Base-by-base conservation (phyloP, 1,140 invertebrate genomes). In the Aradophagus sp. region DNA sequence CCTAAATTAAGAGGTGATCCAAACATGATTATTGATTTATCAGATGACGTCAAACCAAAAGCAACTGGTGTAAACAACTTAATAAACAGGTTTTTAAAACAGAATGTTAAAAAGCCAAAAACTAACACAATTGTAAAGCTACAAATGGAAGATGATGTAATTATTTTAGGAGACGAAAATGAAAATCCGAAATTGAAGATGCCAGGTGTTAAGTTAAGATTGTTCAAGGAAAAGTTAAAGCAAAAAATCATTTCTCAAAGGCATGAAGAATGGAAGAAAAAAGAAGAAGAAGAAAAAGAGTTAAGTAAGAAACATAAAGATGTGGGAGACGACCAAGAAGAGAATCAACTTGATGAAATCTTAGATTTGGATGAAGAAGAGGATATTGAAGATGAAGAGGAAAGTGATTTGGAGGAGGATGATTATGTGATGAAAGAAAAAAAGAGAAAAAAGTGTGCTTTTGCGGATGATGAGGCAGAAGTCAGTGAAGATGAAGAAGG, bases 261-360 rank as follows among this genome's bases (percentile, higher is more conserved):
- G 36, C 86, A 87, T 14, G 81, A 90, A 48, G 87, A 91, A 76
- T 91, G 90, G 89, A 87, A 88, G 63, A 87, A 90, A 68, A 88
- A 88, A 16, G 83, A 84, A 56, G 74, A 85, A 68, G 80, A 86
- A 38, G 82, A 87, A 58, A 74, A 74, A 42, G 73, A 26, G 2
- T 14, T 62, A 11, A 13, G 53, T 8, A 79, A 55, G 79, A 86
- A 66, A 32, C 65, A 41, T 29, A 74, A 77, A 26, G 66, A 77
- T 44, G 15, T 68, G 59, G 61, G 62, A 5, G 66, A 50, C 0
- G 66, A 65, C 13, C 14, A 74, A 1, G 67, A 75, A 47, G 65
- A 75, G 0, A 70, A 65, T 34, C 48, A 16, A 20, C 19, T 59
- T 1, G 74, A 83, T 16, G 68, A 65, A 5, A 66, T 75, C 36